Percentiles rank a stretch among this genome's conserved stretches.
Conservation (phyloP, 2,888 invertebrate genomes). For the Perdita meconis region DNA sequence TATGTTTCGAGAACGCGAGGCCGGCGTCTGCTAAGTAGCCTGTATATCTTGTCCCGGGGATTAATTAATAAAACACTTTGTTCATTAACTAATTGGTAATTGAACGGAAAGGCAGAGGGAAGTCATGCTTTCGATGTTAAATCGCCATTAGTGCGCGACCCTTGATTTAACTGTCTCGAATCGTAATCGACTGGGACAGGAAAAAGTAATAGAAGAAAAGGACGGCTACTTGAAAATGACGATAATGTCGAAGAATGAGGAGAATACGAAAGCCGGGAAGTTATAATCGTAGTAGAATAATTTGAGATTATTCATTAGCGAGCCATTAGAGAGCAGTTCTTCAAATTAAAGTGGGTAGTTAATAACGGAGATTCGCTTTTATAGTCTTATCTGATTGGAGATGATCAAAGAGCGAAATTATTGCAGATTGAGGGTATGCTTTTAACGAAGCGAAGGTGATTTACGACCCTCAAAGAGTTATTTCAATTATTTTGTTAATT, state of each 20-base stretch:
- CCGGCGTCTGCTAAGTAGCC: slow-evolving; percentile 35
- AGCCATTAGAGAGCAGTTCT: slow-evolving; percentile 11
- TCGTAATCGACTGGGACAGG: slow-evolving; percentile 1
- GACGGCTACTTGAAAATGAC: background rate
- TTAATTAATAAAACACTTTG: slow-evolving; percentile 70
- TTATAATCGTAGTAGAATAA: slow-evolving; percentile 28
- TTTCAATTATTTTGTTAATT: no score
- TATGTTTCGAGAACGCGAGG: slow-evolving; percentile 41
- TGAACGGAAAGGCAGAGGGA: slow-evolving; percentile 44
- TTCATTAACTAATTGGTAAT: slow-evolving; percentile 75
- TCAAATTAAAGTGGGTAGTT: slow-evolving; percentile 27
- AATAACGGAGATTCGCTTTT: slow-evolving; percentile 43
- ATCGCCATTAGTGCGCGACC: slow-evolving; percentile 23
- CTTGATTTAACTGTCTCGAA: slow-evolving; percentile 42
- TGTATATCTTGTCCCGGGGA: slow-evolving; percentile 22
- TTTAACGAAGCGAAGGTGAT: no score
- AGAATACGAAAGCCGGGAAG: slow-evolving; percentile 5
- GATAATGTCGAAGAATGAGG: background rate
- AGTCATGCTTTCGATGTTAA: slow-evolving; percentile 44
- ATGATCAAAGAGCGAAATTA: background rate
- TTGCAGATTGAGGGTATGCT: no score
- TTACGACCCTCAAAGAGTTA: no score
- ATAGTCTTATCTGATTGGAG: background rate
- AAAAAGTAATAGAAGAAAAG: no score
- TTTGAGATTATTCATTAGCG: slow-evolving; percentile 32